Conservation (phyloP, 1,140 invertebrate species). For the Chelonus insularis region DNA sequence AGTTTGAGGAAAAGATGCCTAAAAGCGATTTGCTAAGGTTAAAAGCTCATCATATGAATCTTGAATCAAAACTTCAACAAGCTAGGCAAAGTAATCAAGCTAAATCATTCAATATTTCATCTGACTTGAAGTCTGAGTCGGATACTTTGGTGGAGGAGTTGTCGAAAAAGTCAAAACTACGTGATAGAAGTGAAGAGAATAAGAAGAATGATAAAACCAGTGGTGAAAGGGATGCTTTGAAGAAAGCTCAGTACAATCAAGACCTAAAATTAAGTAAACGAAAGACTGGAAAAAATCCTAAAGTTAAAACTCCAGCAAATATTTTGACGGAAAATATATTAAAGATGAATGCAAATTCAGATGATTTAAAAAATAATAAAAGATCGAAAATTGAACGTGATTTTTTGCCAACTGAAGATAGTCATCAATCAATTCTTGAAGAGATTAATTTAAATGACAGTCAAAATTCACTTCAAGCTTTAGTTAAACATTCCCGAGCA, state of each 20-base stretch:
- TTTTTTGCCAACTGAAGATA: slow-evolving; percentile 37
- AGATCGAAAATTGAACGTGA: slow-evolving; percentile 45
- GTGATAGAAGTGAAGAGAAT: slow-evolving; percentile 25
- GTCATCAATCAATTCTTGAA: slow-evolving; percentile 42
- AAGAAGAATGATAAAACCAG: slow-evolving; percentile 38
- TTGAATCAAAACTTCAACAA: slow-evolving; percentile 37
- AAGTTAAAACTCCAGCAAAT: slow-evolving; percentile 39
- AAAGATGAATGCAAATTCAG: too few species aligned
- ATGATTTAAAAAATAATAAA: slow-evolving; percentile 42
- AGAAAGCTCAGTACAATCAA: slow-evolving; percentile 39
- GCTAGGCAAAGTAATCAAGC: slow-evolving; percentile 12
- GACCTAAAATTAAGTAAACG: slow-evolving; percentile 45
- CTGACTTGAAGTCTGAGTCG: slow-evolving; percentile 47
- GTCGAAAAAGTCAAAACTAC: slow-evolving; percentile 40
- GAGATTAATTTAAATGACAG: slow-evolving; percentile 48
- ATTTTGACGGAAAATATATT: slow-evolving; percentile 40
- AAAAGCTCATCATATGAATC: slow-evolving; percentile 40
- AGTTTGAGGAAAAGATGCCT: slow-evolving; percentile 58
- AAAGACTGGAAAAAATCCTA: slow-evolving; percentile 47
- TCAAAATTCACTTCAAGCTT: slow-evolving; percentile 47
- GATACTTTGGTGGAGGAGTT: slow-evolving; percentile 52
- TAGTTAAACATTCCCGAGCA: slow-evolving; percentile 48
- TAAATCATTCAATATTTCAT: neutral
- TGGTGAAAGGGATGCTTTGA: slow-evolving; percentile 40
- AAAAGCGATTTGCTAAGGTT: slow-evolving; percentile 40